phyloP scores from a whole-genome alignment of 2,797 vertebrate genomes.

The Hyperoplus immaculatus region DNA sequence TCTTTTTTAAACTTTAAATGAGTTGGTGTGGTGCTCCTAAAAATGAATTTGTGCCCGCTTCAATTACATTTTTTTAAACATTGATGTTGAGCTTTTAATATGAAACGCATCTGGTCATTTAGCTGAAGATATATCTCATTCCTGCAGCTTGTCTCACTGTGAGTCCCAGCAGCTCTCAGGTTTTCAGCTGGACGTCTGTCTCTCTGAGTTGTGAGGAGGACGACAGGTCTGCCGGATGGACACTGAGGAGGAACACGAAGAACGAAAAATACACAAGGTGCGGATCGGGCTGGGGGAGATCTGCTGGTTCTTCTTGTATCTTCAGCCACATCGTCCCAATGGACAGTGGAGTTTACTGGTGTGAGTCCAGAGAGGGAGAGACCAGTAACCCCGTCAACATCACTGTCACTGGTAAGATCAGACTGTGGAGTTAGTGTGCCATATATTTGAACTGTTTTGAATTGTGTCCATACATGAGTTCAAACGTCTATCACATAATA shows the following conservation, averaged over 20 bases:
- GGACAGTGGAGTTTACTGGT: no score
- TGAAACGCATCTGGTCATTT: no score
- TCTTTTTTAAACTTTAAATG: no score
- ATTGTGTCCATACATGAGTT: no score
- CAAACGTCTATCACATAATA: no score
- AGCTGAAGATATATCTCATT: no score
- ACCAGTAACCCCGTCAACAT: constrained; percentile 22
- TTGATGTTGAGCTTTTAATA: no score
- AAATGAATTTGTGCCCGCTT: no score
- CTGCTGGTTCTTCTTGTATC: background rate
- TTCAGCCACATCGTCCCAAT: rapidly evolving
- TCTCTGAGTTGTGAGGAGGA: constrained; percentile 37
- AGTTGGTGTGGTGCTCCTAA: no score
- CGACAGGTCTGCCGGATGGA: constrained; percentile 5
- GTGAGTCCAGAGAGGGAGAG: constrained; percentile 28
- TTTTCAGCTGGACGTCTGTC: constrained; percentile 3
- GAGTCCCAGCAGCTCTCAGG: constrained; percentile 35
- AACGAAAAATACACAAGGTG: background rate
- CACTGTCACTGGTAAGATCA: constrained; percentile 23
- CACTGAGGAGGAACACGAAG: constrained; percentile 29
- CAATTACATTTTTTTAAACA: no score
- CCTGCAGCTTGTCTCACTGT: constrained; percentile 21
- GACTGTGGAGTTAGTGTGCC: no score
- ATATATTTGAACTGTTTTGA: no score
- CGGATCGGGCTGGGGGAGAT: background rate